Evolutionary conservation across 1,140 invertebrate genomes (phyloP).

Genomic region (Drosophila subobscura): DNA sequence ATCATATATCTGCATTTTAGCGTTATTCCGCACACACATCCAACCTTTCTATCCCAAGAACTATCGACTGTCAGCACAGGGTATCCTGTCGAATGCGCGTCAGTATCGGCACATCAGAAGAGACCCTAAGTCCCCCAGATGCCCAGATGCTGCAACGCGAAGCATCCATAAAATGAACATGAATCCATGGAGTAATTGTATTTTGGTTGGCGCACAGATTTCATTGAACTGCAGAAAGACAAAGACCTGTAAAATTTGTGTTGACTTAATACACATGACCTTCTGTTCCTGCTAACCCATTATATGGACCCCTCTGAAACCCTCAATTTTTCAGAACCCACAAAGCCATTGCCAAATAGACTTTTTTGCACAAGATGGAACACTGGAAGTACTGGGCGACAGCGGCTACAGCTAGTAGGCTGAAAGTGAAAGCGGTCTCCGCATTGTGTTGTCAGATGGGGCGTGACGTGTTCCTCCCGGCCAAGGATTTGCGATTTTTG

Average conservation of each 20-base stretch:
- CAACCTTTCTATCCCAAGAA: slow-evolving; percentile 16
- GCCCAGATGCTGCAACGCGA: slow-evolving; percentile 35
- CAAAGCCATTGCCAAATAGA: slow-evolving; percentile 52
- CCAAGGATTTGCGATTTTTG: slow-evolving; percentile 64
- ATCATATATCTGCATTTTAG: slow-evolving; percentile 70
- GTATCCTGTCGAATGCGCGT: slow-evolving; percentile 36
- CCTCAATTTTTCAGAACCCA: slow-evolving; percentile 7
- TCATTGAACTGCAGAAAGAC: slow-evolving; percentile 64
- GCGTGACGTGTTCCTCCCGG: slow-evolving; percentile 22
- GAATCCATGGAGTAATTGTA: slow-evolving; percentile 74
- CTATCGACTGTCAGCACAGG: slow-evolving; percentile 34
- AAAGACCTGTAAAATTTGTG: slow-evolving; percentile 39
- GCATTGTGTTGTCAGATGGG: slow-evolving; percentile 54
- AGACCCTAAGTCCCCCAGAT: not conserved
- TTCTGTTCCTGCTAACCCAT: slow-evolving; percentile 16
- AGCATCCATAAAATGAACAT: slow-evolving; percentile 60
- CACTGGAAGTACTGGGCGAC: slow-evolving; percentile 16
- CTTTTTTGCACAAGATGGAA: slow-evolving; percentile 41
- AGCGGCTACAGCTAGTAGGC: slow-evolving; percentile 67
- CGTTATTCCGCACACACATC: slow-evolving; percentile 43
- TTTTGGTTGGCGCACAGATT: slow-evolving; percentile 64
- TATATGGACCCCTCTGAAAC: not conserved
- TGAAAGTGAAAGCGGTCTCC: slow-evolving; percentile 68
- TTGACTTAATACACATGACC: slow-evolving; percentile 58
- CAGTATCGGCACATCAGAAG: slow-evolving; percentile 11